A percentile compares a stretch with the other conserved stretches of the same genome.
Evolutionary conservation across 2,888 invertebrate genomes (phyloP).

Genomic region (Eledona agricola): DNA sequence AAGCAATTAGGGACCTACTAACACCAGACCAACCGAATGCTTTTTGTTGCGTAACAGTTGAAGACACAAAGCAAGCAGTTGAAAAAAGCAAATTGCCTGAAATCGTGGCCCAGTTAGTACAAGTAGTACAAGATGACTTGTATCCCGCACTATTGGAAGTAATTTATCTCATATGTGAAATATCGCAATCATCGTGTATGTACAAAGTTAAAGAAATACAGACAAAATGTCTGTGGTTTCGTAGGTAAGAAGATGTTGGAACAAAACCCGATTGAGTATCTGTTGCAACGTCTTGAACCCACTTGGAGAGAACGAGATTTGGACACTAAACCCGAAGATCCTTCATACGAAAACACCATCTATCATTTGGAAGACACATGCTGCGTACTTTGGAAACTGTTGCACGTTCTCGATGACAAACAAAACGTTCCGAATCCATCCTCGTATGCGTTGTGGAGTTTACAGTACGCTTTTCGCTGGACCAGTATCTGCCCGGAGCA

Average conservation of each 20-base stretch:
- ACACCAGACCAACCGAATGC: constrained; percentile 6
- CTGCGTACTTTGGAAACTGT: constrained; percentile 15
- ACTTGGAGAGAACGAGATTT: constrained; percentile 5
- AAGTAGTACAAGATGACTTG: constrained; percentile 14
- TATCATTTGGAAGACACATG: constrained; percentile 15
- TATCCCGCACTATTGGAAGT: constrained; percentile 18
- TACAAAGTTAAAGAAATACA: background rate
- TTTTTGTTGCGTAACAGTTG: constrained; percentile 13
- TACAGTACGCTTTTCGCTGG: constrained; percentile 23
- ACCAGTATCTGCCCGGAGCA: constrained; percentile 6
- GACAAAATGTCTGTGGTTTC: background rate
- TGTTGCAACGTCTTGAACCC: constrained; percentile 20
- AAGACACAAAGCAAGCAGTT: constrained; percentile 9
- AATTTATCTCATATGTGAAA: constrained; percentile 7
- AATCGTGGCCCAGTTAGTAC: constrained; percentile 12
- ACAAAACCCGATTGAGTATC: constrained; percentile 14
- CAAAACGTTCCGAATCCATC: constrained; percentile 5
- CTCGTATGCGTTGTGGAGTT: constrained; percentile 13
- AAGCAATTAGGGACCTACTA: constrained; percentile 11
- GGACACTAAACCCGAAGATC: constrained; percentile 5
- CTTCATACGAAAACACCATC: background rate
- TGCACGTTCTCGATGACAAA: constrained; percentile 8
- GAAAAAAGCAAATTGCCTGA: constrained; percentile 22
- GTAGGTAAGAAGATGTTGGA: constrained; percentile 20
- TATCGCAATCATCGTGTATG: constrained; percentile 14